A percentile compares a stretch with the other conserved stretches of the same genome.
These are phyloP conservation scores for Ophioninae sp. DNA, from an alignment of 2,888 invertebrate species.

Conservation along the genomic window DNA sequence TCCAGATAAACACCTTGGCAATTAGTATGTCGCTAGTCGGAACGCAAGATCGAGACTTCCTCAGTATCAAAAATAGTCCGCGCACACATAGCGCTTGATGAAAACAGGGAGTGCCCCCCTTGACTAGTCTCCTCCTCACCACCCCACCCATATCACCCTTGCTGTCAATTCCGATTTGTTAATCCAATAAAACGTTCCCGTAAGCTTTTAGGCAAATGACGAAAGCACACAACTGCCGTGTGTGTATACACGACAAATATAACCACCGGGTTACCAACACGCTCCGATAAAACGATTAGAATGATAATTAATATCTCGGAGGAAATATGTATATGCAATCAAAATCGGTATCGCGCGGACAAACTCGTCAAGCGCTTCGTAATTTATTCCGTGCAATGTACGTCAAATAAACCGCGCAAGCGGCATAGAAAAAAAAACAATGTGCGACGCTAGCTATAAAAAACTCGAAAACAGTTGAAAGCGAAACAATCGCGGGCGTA, in stretches of 20 bases:
- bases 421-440: neutral
- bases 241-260: slow-evolving; percentile 24
- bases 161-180: slow-evolving; percentile 22
- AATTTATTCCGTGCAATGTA: neutral
- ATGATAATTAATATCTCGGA: slow-evolving; percentile 20
- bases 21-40: neutral
- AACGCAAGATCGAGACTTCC: neutral
- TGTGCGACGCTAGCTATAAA: neutral
- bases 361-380: slow-evolving; percentile 26
- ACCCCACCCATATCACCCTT: neutral
- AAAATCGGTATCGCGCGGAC: slow-evolving; percentile 21
- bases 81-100: neutral
- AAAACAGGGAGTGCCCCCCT: slow-evolving; percentile 37
- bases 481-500: neutral
- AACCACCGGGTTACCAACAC: neutral
- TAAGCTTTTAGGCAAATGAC: slow-evolving; percentile 35
- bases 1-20: neutral
- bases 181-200: slow-evolving; percentile 13
- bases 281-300: slow-evolving; percentile 8
- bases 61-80: neutral
- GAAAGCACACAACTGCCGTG: neutral
- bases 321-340: slow-evolving; percentile 13
- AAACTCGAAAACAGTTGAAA: slow-evolving; percentile 6
- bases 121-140: neutral
- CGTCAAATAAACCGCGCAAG: neutral